phyloP scores from a whole-genome alignment of 2,888 invertebrate species.

The Caenorhabditis sp. region DNA sequence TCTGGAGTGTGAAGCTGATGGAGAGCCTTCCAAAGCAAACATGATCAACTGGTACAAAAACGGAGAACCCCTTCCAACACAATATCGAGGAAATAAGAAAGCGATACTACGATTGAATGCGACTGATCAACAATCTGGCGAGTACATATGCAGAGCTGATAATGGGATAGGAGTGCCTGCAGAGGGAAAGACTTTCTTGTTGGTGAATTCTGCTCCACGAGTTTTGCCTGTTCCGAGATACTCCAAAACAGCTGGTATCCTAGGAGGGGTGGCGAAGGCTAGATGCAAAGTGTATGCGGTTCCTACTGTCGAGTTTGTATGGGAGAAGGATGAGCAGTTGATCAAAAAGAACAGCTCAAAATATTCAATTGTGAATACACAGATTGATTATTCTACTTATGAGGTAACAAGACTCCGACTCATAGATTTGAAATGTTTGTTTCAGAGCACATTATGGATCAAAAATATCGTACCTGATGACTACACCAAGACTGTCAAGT shows the following conservation, averaged over 20 bases:
- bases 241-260: conserved; percentile 76
- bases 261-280: conserved; percentile 71
- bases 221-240: conserved; percentile 70
- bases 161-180: conserved; percentile 79
- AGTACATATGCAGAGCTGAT: conserved; percentile 78
- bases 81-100: conserved; percentile 59
- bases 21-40: conserved; percentile 74
- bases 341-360: conserved; percentile 81
- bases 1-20: conserved; percentile 82
- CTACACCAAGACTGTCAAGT: conserved; percentile 77
- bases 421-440: conserved; percentile 3
- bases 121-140: conserved; percentile 76
- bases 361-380: conserved; percentile 76
- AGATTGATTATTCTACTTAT: conserved; percentile 78
- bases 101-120: conserved; percentile 79
- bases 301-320: conserved; percentile 79
- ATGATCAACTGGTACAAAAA: conserved; percentile 81
- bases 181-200: conserved; percentile 73
- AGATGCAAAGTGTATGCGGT: conserved; percentile 79
- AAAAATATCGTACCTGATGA: conserved; percentile 77
- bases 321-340: conserved; percentile 75
- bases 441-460: conserved; percentile 78
- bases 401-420: conserved; percentile 73
- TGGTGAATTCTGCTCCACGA: conserved; percentile 79
- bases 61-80: conserved; percentile 42